Evolutionary conservation across 2,113 vertebrate genomes (phyloP).

Genomic region (Eonycteris spelaea): DNA sequence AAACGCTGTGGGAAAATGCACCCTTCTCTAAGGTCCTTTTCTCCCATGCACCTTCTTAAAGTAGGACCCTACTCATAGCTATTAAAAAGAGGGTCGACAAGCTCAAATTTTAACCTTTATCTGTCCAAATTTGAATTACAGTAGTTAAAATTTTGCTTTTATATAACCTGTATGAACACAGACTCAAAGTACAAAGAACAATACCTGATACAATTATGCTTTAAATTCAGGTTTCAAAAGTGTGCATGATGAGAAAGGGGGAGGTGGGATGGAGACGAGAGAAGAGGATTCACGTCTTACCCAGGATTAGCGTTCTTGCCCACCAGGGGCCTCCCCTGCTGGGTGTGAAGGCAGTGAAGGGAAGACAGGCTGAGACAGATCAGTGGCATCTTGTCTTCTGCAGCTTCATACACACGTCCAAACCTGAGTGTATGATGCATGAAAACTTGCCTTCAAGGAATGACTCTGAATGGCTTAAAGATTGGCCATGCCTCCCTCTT

Average conservation of each 20-base stretch:
- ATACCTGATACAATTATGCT: background rate
- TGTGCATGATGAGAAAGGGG: background rate
- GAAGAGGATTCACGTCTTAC: background rate
- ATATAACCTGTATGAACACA: background rate
- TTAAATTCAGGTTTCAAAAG: background rate
- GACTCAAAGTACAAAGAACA: background rate
- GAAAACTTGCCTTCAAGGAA: background rate
- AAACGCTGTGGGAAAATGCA: background rate
- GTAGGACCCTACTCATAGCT: background rate
- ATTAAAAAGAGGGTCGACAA: background rate
- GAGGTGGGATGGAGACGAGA: background rate
- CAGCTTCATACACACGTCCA: background rate
- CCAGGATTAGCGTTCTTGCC: background rate
- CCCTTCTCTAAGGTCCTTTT: background rate
- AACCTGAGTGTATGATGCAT: background rate
- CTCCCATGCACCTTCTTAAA: background rate
- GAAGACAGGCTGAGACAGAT: background rate
- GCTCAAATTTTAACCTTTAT: background rate
- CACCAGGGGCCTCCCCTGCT: background rate
- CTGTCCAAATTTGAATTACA: background rate
- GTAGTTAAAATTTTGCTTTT: background rate
- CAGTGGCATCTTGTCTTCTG: background rate
- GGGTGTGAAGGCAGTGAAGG: background rate
- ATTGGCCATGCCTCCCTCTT: background rate
- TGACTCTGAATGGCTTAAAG: background rate